Percentiles rank a stretch among this genome's conserved stretches.
Evolutionary conservation across 2,888 invertebrate genomes (phyloP).

Genomic region (Oasisia sp.): DNA sequence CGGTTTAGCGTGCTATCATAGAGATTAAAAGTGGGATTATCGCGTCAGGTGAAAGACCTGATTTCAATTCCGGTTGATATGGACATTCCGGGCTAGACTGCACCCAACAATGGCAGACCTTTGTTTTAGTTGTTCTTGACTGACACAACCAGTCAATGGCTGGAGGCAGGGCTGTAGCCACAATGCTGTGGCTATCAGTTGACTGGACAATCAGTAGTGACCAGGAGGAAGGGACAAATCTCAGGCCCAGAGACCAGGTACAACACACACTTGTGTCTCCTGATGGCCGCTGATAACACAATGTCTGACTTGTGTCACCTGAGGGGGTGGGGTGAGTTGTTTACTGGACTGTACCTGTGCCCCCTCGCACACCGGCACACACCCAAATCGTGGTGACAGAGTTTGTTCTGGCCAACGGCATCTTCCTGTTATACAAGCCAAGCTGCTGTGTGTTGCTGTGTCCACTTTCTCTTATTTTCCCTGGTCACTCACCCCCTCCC

Average conservation of each 20-base stretch:
- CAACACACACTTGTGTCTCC: neutral
- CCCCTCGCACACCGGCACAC: neutral
- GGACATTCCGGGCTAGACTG: neutral
- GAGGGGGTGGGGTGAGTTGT: neutral
- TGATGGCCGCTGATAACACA: neutral
- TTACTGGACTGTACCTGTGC: neutral
- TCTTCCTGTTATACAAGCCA: too few species aligned
- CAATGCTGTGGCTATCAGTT: neutral
- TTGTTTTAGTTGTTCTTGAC: constrained; percentile 10
- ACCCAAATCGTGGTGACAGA: too few species aligned
- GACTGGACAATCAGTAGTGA: neutral
- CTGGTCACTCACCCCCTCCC: too few species aligned
- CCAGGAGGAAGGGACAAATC: neutral
- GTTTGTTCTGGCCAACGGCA: too few species aligned
- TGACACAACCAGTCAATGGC: neutral
- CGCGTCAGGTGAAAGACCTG: neutral
- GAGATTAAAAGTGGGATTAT: neutral
- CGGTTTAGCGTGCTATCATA: neutral
- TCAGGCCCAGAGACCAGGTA: neutral
- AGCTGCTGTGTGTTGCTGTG: too few species aligned
- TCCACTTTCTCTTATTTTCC: too few species aligned
- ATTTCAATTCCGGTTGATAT: neutral
- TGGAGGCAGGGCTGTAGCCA: neutral
- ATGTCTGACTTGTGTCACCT: neutral
- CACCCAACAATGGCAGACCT: neutral